Conservation (phyloP, 2,113 vertebrate genomes). For the Heterochromis multidens region DNA sequence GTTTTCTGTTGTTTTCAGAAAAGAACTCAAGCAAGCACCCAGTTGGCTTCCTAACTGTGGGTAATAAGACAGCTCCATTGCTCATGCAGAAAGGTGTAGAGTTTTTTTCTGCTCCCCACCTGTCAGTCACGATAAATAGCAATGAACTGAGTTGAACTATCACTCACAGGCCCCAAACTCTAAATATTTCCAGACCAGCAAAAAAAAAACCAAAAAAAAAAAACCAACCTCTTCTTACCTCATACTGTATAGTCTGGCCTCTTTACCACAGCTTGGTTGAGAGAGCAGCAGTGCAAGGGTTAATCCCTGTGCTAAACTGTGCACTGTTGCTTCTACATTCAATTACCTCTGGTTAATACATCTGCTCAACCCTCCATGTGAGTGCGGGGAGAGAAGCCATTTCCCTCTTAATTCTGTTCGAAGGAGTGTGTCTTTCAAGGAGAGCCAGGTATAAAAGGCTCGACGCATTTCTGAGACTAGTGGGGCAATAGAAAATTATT, state of each 20-base stretch:
- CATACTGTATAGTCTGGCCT: neutral
- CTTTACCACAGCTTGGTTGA: neutral
- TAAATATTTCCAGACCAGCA: constrained; percentile 23
- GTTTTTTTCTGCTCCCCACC: constrained; percentile 17
- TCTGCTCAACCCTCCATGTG: constrained; percentile 53
- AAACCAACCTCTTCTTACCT: neutral
- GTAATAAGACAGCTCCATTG: constrained; percentile 57
- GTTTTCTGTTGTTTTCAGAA: constrained; percentile 24
- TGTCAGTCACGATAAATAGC: constrained; percentile 63
- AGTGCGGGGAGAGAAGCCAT: constrained; percentile 22
- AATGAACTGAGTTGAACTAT: constrained; percentile 34
- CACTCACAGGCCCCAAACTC: constrained; percentile 28
- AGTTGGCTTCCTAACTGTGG: constrained; percentile 39
- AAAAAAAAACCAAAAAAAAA: neutral
- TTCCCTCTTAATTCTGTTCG: constrained; percentile 49
- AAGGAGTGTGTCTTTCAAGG: constrained; percentile 30
- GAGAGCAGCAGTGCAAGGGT: constrained; percentile 42
- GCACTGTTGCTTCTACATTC: constrained; percentile 61
- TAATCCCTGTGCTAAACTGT: constrained; percentile 49
- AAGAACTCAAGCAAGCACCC: constrained; percentile 27
- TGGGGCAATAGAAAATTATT: constrained; percentile 35
- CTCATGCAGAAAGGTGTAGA: constrained; percentile 52
- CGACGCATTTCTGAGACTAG: constrained; percentile 15
- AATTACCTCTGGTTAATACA: constrained; percentile 68
- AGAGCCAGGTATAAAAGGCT: constrained; percentile 35